These are phyloP conservation scores for Formicarius rufipectus DNA, from an alignment of 2,113 vertebrate species.

Conservation along the genomic window DNA sequence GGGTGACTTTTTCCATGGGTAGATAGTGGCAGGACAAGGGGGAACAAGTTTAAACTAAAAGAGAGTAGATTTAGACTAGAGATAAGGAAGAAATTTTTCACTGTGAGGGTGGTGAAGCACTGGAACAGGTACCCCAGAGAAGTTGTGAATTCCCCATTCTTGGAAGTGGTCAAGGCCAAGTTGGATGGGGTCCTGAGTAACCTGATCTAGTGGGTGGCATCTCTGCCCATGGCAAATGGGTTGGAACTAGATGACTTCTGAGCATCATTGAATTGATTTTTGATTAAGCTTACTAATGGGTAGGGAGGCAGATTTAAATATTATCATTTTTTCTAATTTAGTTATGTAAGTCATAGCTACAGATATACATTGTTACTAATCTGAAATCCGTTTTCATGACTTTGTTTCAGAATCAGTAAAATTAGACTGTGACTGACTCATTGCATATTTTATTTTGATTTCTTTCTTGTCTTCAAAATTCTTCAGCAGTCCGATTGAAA, in stretches of 20 bases:
- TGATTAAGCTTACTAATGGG: neutral
- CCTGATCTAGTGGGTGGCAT: rapidly evolving
- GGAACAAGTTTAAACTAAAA: neutral
- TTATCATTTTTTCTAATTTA: neutral
- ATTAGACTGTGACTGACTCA: neutral
- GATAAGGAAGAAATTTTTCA: neutral
- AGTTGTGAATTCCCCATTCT: neutral
- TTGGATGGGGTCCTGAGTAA: no score
- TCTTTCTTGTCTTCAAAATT: neutral
- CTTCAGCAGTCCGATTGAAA: neutral
- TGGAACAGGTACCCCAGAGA: neutral
- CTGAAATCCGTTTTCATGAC: neutral
- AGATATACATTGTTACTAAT: neutral
- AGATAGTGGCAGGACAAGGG: neutral
- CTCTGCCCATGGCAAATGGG: neutral
- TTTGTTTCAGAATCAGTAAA: neutral
- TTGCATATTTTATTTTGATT: neutral
- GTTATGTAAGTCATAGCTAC: neutral
- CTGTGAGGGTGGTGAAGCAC: neutral
- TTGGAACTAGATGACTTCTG: neutral
- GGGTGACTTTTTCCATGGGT: neutral
- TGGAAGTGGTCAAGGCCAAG: neutral
- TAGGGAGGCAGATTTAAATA: neutral
- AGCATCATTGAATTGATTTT: neutral
- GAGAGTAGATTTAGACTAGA: neutral